Evolutionary conservation across 92 coral and sea anemone species (phyloP).

Genomic region (Actinostola sp.): DNA sequence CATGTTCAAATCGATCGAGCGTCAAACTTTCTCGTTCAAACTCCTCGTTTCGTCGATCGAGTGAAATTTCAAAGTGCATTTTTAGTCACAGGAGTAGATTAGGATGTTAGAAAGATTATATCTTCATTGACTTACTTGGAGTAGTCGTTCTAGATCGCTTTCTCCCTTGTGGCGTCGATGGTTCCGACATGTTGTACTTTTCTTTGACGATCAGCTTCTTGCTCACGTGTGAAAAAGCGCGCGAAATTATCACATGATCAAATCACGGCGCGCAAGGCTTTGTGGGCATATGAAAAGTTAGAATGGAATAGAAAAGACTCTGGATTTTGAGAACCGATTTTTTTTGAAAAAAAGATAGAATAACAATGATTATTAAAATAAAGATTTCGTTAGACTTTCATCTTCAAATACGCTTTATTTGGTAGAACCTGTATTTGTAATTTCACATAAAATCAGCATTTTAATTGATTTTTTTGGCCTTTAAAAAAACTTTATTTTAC

Average conservation of each 20-base stretch:
- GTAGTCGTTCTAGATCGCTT: constrained; percentile 87
- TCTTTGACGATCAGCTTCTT: constrained; percentile 32
- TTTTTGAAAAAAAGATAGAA: too few species aligned
- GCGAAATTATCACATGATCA: constrained; percentile 78
- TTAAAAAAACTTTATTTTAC: too few species aligned
- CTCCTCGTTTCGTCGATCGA: too few species aligned
- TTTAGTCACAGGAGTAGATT: background rate
- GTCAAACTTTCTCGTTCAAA: background rate
- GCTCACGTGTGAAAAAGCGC: constrained; percentile 95
- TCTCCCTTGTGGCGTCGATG: constrained; percentile 85
- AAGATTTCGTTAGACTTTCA: too few species aligned
- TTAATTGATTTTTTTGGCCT: too few species aligned
- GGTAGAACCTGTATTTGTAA: too few species aligned
- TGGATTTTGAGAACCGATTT: background rate
- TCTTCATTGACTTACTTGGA: constrained; percentile 61
- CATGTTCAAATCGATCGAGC: background rate
- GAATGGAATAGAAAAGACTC: constrained; percentile 6
- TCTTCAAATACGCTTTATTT: too few species aligned
- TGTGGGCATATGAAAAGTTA: constrained; percentile 19
- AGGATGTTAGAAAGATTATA: background rate
- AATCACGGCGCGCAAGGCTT: constrained; percentile 3
- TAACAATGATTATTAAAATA: too few species aligned
- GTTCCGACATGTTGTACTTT: constrained; percentile 68
- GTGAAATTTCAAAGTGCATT: background rate
- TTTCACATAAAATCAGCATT: too few species aligned